Evolutionary conservation across 2,888 invertebrate species (phyloP).

Genomic region (Macrophya annulata): DNA sequence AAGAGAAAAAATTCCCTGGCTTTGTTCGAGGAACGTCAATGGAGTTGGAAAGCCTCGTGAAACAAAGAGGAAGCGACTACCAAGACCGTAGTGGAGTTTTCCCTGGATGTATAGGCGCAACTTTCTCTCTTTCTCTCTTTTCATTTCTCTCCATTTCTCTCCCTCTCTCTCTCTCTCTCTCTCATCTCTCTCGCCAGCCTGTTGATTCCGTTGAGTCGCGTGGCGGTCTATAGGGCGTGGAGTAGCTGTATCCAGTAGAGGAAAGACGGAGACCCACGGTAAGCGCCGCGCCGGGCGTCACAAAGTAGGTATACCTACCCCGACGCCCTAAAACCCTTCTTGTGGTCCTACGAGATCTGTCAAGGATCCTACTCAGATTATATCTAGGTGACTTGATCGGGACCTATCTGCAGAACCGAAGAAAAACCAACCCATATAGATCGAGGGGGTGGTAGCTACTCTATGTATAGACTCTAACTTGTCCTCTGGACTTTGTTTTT

Average conservation of each 20-base stretch:
- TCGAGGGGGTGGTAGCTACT: not conserved
- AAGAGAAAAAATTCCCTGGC: not conserved
- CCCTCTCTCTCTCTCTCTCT: conserved; percentile 10
- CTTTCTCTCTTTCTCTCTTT: conserved; percentile 1
- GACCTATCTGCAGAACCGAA: not conserved
- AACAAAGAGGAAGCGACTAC: conserved; percentile 38
- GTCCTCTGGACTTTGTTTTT: not conserved
- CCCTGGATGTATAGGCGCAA: conserved; percentile 46
- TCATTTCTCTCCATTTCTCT: not conserved
- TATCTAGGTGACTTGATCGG: conserved; percentile 26
- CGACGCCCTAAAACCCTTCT: conserved; percentile 32
- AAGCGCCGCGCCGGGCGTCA: conserved; percentile 7
- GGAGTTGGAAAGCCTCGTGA: conserved; percentile 36
- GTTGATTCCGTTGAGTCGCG: conserved; percentile 55
- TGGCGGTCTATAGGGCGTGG: conserved; percentile 35
- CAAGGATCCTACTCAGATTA: conserved; percentile 41
- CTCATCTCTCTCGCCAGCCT: conserved; percentile 52
- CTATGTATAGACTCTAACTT: not conserved
- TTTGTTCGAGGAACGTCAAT: conserved; percentile 35
- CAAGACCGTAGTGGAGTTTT: conserved; percentile 34
- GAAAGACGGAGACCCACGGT: conserved; percentile 18
- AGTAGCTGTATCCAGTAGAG: not conserved
- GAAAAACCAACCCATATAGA: not conserved
- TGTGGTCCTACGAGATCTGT: conserved; percentile 23
- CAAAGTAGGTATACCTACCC: conserved; percentile 28